Conservation (phyloP, 2,113 vertebrate genomes). For the Festucalex cinctus region DNA sequence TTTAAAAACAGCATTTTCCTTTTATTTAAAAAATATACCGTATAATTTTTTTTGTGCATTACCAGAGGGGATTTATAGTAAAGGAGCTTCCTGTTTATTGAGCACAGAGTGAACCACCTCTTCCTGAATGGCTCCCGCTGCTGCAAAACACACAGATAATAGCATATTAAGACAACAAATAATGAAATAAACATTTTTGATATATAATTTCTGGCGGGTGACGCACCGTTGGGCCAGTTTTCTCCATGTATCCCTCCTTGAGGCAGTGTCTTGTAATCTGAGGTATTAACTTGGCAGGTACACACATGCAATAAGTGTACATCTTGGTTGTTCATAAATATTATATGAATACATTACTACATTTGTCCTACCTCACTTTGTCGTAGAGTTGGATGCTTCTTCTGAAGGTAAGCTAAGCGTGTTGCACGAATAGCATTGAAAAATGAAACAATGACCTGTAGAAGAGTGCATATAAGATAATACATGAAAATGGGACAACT, state of each 20-base stretch:
- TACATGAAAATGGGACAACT: not conserved
- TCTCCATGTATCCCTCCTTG: conserved; percentile 94
- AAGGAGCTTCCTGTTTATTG: conserved; percentile 80
- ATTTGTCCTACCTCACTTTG: conserved; percentile 77
- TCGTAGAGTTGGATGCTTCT: conserved; percentile 73
- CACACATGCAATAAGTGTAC: not conserved
- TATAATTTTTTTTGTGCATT: conserved; percentile 41
- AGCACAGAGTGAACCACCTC: conserved; percentile 88
- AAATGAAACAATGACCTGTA: conserved; percentile 87
- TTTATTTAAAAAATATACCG: too few species aligned
- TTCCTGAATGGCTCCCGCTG: conserved; percentile 87
- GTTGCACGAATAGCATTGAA: conserved; percentile 88
- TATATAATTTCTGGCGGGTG: not conserved
- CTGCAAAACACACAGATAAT: conserved; percentile 59
- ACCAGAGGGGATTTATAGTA: conserved; percentile 93
- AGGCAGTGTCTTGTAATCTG: conserved; percentile 79
- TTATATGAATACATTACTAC: not conserved
- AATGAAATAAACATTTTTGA: not conserved
- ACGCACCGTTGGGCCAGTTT: conserved; percentile 90
- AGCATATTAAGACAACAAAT: not conserved
- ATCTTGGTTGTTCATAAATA: not conserved
- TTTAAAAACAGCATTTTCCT: too few species aligned
- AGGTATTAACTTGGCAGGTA: conserved; percentile 76
- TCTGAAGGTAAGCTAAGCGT: conserved; percentile 82
- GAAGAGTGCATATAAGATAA: conserved; percentile 1